Evolutionary conservation across 2,888 invertebrate genomes (phyloP).

Genomic region (Thera obeliscata): DNA sequence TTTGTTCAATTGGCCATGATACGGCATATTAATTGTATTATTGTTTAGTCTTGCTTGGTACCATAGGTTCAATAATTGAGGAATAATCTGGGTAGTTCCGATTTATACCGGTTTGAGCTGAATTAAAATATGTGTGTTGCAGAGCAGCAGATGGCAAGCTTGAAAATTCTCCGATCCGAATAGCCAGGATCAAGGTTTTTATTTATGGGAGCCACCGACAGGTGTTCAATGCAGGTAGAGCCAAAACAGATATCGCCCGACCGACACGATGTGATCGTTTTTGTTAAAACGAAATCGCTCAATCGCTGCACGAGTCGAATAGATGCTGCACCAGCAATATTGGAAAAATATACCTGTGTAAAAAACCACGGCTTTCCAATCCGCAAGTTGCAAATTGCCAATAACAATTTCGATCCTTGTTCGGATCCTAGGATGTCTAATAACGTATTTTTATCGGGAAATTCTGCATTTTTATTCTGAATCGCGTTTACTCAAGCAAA

Average conservation of each 20-base stretch:
- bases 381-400: constrained; percentile 40
- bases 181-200: constrained; percentile 45
- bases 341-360: constrained; percentile 30
- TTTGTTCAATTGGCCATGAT: constrained; percentile 51
- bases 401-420: constrained; percentile 41
- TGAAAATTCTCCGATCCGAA: constrained; percentile 33
- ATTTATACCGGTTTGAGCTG: constrained; percentile 12
- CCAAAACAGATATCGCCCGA: constrained; percentile 49
- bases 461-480: constrained; percentile 11
- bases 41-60: constrained; percentile 32
- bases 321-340: constrained; percentile 37
- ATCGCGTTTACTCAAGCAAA: constrained; percentile 9
- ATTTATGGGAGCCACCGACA: constrained; percentile 63
- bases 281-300: constrained; percentile 56
- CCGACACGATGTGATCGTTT: constrained; percentile 50
- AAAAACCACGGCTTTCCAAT: constrained; percentile 35
- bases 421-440: constrained; percentile 29
- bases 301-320: constrained; percentile 43
- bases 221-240: constrained; percentile 79
- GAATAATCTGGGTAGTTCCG: constrained; percentile 4
- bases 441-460: constrained; percentile 24
- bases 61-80: constrained; percentile 14
- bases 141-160: constrained; percentile 32
- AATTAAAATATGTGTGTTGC: constrained; percentile 23
- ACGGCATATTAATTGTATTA: constrained; percentile 43